Evolutionary conservation across 2,888 invertebrate species (phyloP), one percentile per base, ranked within the genome.

Genomic region (Sipha maydis): DNA sequence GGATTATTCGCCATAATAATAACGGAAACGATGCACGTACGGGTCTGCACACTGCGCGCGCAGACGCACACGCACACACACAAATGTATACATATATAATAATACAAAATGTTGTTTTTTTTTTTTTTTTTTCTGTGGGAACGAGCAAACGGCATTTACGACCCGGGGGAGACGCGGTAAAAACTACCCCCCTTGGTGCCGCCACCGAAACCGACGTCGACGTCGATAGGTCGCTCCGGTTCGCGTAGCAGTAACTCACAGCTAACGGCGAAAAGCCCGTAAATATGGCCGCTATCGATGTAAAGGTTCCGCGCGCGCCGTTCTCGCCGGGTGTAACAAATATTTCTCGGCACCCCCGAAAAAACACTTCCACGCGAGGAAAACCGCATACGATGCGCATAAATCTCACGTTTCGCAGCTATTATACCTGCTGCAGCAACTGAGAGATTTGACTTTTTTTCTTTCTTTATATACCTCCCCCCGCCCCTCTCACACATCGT

Each of bases 201-300:
- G 3, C 48, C 48, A 48, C 48, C 48, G 14, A 48, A 48, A 48
- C 48, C 48, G 14, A 11, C 48, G 21, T 67, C 67, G 67, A 21
- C 67, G 61, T 61, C 61, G 61, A 61, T 61, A 61, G 61, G 61
- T 61, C 69, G 28, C 69, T 28, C 69, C 69, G 21, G n/a, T n/a
- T n/a, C 25, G 69, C 73, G 5, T 31, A 19, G 61, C 75, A 19
- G 78, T 86, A 73, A 54, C 41, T 79, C 56, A 79, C 73, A 38
- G 69, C 73, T 86, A 79, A 86, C 79, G 80, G 61, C 28, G 1
- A 67, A 88, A 86, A 86, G 41, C 31, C 61, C 56, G 80, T 80
- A 88, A 88, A 88, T 41, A 61, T 41, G 31, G 31, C 61, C 80
- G 41, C 80, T 79, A 79, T 86, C 86, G 41, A 73, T 41, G 73